Conservation (phyloP, 2,797 vertebrate species). For the Spheniscus humboldti region DNA sequence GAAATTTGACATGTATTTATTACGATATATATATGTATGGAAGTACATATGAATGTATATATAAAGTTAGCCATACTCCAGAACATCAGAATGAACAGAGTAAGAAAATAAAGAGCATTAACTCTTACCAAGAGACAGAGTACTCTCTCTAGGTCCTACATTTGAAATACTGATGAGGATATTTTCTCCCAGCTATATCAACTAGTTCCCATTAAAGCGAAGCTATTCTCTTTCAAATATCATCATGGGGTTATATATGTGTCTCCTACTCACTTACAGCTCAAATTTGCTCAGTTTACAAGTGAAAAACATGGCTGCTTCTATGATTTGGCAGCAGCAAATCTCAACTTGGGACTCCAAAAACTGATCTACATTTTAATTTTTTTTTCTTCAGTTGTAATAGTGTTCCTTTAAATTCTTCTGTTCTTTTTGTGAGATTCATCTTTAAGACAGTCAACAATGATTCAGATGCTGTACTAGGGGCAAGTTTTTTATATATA, state of each 20-base stretch:
- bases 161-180: background rate
- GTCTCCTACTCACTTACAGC: background rate
- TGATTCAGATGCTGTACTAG: background rate
- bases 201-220: background rate
- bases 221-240: background rate
- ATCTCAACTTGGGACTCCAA: background rate
- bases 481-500: background rate
- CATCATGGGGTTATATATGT: background rate
- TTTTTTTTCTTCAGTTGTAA: background rate
- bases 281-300: background rate
- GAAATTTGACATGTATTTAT: background rate
- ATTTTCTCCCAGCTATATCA: background rate
- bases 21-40: background rate
- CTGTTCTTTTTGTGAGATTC: background rate
- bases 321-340: background rate
- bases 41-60: background rate
- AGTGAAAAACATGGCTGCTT: background rate
- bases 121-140: background rate
- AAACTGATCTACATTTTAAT: background rate
- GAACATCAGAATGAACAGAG: background rate
- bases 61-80: background rate
- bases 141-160: background rate
- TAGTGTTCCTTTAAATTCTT: background rate
- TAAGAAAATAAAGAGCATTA: background rate
- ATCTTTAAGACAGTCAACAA: background rate